These are phyloP conservation scores for Micromussa lordhowensis DNA, from an alignment of 92 coral and sea anemone genomes.

Conservation along the genomic window DNA sequence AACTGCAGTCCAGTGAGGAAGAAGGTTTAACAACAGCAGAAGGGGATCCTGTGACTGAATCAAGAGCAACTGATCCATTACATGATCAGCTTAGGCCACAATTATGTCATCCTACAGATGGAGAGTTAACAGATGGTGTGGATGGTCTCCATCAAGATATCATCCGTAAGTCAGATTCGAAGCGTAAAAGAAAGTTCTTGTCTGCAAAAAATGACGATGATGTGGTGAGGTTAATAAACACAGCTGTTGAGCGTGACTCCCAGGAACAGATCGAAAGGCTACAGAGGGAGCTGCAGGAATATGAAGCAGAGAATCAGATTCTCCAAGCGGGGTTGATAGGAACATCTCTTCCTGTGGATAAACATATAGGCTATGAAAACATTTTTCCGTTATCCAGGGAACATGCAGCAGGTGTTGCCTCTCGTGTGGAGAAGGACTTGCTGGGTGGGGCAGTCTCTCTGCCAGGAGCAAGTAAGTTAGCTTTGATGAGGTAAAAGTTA, in stretches of 20 bases:
- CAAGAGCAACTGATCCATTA: no score
- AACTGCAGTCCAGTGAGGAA: no score
- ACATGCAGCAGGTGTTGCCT: neutral
- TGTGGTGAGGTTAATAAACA: neutral
- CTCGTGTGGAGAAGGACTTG: no score
- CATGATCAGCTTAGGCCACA: no score
- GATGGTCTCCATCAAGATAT: neutral
- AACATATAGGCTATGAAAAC: neutral
- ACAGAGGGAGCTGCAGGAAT: conserved; percentile 3
- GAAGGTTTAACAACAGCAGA: no score
- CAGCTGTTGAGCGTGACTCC: neutral
- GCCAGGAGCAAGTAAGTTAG: no score
- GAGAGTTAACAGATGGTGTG: neutral
- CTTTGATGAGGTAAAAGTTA: no score
- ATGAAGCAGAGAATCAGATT: conserved; percentile 3
- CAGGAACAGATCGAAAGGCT: neutral
- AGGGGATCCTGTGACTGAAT: no score
- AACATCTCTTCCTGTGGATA: neutral
- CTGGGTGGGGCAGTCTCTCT: no score
- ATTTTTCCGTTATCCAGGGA: neutral
- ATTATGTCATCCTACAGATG: neutral
- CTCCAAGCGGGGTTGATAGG: neutral
- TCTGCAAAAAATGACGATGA: neutral
- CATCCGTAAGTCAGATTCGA: neutral
- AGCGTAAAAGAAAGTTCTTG: neutral